Percentiles rank a stretch among this genome's conserved stretches.
phyloP scores from a whole-genome alignment of 2,888 invertebrate genomes.

The Acleris literana region DNA sequence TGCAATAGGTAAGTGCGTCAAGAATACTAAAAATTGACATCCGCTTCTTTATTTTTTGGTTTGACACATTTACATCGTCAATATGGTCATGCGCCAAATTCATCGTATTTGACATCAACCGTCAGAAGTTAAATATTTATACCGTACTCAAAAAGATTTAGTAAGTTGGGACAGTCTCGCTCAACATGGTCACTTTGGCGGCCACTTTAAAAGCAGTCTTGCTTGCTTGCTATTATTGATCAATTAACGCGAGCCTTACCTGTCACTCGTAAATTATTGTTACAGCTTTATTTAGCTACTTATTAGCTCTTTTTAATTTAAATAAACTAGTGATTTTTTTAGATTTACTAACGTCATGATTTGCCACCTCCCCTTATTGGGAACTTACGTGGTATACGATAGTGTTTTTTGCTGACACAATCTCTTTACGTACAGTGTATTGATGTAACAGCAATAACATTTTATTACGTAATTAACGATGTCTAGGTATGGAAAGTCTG shows the following conservation, averaged over 20 bases:
- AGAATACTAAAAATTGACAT: too few relatives aligned
- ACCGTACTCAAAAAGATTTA: conserved; percentile 1
- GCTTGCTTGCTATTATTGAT: conserved; percentile 20
- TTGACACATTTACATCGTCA: neutral
- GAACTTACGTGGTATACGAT: too few relatives aligned
- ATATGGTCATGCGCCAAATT: neutral
- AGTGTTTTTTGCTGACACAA: too few relatives aligned
- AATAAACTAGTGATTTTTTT: neutral
- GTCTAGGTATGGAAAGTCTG: conserved; percentile 16
- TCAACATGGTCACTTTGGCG: conserved; percentile 34
- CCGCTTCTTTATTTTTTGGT: neutral
- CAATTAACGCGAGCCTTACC: conserved; percentile 25
- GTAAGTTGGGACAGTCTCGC: conserved; percentile 23
- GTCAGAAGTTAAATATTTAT: conserved; percentile 12
- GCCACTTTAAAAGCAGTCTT: conserved; percentile 11
- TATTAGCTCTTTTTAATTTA: neutral
- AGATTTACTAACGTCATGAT: neutral
- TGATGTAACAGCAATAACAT: conserved; percentile 1
- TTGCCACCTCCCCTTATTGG: neutral
- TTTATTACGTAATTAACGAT: conserved; percentile 16
- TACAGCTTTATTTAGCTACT: neutral
- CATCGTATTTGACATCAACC: conserved; percentile 1
- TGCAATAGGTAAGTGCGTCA: too few relatives aligned
- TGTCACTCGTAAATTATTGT: neutral
- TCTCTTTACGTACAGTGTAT: neutral